Conservation (phyloP, 2,888 invertebrate genomes). For the Baronia brevicornis region DNA sequence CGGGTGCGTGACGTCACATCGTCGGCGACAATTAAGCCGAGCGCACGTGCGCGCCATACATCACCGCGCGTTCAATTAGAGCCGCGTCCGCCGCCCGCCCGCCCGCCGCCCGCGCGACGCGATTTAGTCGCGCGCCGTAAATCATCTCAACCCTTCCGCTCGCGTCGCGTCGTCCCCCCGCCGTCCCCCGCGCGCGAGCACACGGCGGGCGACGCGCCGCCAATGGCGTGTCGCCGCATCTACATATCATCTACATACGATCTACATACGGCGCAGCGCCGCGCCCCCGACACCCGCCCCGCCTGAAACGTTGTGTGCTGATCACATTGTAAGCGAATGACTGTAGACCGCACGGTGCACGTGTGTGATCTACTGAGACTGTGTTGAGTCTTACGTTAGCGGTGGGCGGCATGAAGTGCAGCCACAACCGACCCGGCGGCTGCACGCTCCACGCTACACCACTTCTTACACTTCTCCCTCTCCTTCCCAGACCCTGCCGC, state of each 20-base stretch:
- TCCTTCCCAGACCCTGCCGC: no score
- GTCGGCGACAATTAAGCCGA: slow-evolving; percentile 11
- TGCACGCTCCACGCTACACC: no score
- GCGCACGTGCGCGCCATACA: slow-evolving; percentile 35
- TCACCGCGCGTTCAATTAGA: slow-evolving; percentile 55
- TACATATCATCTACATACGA: slow-evolving; percentile 54
- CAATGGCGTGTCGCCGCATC: slow-evolving; percentile 38
- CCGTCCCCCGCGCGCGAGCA: slow-evolving; percentile 15
- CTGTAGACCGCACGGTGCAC: no score
- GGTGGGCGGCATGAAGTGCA: no score
- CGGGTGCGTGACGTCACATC: slow-evolving; percentile 12
- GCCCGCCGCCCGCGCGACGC: no score
- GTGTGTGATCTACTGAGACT: no score
- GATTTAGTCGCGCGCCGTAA: slow-evolving; percentile 36
- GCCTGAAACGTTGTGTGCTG: no score
- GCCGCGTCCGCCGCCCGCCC: slow-evolving; percentile 41
- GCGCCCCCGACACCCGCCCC: slow-evolving; percentile 14
- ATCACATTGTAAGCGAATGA: no score
- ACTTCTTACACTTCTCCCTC: no score
- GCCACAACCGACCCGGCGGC: no score
- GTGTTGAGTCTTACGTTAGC: no score
- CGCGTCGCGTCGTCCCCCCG: slow-evolving; percentile 22
- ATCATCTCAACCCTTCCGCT: slow-evolving; percentile 29
- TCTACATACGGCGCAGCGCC: slow-evolving; percentile 13
- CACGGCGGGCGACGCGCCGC: slow-evolving; percentile 23